A percentile compares a stretch with the other conserved stretches of the same genome.
Conservation (phyloP, 2,113 vertebrate genomes). For the Felis chaus region DNA sequence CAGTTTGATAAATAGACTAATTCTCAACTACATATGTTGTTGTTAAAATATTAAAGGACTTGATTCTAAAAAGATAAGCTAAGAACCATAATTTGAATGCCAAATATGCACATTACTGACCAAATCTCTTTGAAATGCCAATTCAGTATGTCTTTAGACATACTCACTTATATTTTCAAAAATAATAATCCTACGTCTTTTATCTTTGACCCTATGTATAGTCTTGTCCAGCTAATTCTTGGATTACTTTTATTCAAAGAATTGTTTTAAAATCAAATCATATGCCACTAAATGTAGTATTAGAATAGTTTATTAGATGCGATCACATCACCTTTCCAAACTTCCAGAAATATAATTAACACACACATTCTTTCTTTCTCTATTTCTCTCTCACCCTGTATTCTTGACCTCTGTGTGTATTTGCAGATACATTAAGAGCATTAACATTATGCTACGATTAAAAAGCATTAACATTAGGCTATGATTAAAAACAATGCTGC, state of each 20-base stretch:
- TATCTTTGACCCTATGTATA: neutral
- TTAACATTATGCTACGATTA: constrained; percentile 83
- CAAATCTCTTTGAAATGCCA: neutral
- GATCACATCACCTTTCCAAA: constrained; percentile 70
- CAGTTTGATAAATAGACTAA: neutral
- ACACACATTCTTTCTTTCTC: constrained; percentile 61
- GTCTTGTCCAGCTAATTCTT: neutral
- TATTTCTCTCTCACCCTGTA: constrained; percentile 55
- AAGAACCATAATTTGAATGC: neutral
- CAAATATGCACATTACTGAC: neutral
- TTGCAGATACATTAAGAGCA: constrained; percentile 83
- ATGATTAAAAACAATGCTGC: constrained; percentile 84
- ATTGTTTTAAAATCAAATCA: constrained; percentile 77
- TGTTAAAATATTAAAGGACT: neutral
- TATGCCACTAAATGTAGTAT: constrained; percentile 38
- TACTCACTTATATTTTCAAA: neutral
- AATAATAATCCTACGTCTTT: neutral
- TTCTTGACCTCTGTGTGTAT: constrained; percentile 82
- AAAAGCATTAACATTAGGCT: constrained; percentile 84
- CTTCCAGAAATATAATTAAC: constrained; percentile 82
- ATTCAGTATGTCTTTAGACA: neutral
- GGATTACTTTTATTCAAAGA: constrained; percentile 49
- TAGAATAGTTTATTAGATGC: constrained; percentile 54
- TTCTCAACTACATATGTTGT: neutral
- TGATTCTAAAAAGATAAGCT: neutral